phyloP scores from a whole-genome alignment of 1,140 invertebrate genomes.

The Amyelois transitella region DNA sequence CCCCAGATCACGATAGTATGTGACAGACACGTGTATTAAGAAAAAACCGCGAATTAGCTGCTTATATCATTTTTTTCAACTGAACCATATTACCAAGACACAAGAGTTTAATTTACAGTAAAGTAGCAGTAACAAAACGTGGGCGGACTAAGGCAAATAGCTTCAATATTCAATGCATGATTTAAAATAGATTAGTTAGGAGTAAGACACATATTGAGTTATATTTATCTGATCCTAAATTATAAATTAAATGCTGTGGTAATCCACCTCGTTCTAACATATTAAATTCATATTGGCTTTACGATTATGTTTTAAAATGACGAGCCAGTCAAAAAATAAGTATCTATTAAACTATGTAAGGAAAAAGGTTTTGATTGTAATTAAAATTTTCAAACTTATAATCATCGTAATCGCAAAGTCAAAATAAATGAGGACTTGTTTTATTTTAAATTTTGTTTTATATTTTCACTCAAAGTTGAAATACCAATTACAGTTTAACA shows the following conservation, averaged over 20 bases:
- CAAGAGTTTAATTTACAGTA: not conserved
- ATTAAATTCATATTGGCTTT: not conserved
- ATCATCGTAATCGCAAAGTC: too few relatives aligned
- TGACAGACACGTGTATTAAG: slow-evolving; percentile 10
- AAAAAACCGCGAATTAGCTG: not conserved
- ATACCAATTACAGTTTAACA: not conserved
- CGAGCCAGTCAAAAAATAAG: not conserved
- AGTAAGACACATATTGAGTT: not conserved
- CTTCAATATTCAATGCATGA: not conserved
- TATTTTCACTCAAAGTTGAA: not conserved
- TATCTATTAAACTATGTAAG: too few relatives aligned
- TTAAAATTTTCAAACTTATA: too few relatives aligned
- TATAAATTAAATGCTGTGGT: not conserved
- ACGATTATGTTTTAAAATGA: not conserved
- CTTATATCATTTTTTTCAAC: not conserved
- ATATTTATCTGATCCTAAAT: not conserved
- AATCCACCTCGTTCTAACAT: not conserved
- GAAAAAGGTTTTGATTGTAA: too few relatives aligned
- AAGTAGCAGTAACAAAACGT: not conserved
- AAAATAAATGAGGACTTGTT: not conserved
- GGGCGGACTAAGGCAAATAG: not conserved
- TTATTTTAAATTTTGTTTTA: not conserved
- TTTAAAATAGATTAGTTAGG: not conserved
- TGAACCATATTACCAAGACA: not conserved
- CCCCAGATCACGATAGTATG: slow-evolving; percentile 10